A percentile compares a stretch with the other conserved stretches of the same genome.
phyloP scores from a whole-genome alignment of 2,797 vertebrate genomes.

The Amazonetta brasiliensis region DNA sequence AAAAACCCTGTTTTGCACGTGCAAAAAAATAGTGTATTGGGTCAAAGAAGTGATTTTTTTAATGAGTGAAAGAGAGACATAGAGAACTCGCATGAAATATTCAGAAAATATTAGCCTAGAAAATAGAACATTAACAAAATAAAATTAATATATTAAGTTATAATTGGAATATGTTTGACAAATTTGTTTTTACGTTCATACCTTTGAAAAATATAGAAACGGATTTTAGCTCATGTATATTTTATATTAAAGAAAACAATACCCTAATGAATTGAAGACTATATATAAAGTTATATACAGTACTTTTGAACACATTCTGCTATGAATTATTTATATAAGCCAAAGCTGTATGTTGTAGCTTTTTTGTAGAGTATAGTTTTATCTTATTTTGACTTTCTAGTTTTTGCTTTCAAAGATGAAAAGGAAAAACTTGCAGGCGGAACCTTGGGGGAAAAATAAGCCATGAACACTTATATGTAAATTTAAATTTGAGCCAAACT shows the following conservation, averaged over 20 bases:
- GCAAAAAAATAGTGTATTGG: conserved; percentile 79
- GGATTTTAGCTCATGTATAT: conserved; percentile 88
- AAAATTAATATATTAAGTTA: conserved; percentile 90
- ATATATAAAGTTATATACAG: conserved; percentile 91
- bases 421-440: conserved; percentile 89
- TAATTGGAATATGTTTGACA: conserved; percentile 84
- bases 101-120: conserved; percentile 83
- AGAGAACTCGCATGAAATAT: conserved; percentile 83
- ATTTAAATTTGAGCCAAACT: conserved; percentile 99
- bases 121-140: conserved; percentile 82
- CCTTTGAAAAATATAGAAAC: conserved; percentile 82
- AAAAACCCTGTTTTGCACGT: conserved; percentile 83
- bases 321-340: conserved; percentile 98
- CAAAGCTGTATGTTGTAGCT: conserved; percentile 94
- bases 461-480: conserved; percentile 99
- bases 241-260: conserved; percentile 88
- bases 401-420: conserved; percentile 89
- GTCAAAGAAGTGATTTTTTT: conserved; percentile 81
- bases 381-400: conserved; percentile 88
- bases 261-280: conserved; percentile 89
- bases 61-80: conserved; percentile 72
- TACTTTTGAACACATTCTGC: conserved; percentile 93
- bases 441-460: conserved; percentile 96
- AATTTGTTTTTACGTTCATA: conserved; percentile 85
- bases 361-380: conserved; percentile 92